Percentiles rank a stretch among this genome's conserved stretches.
Evolutionary conservation across 2,888 invertebrate species (phyloP).

Genomic region (Euzophera pinguis): DNA sequence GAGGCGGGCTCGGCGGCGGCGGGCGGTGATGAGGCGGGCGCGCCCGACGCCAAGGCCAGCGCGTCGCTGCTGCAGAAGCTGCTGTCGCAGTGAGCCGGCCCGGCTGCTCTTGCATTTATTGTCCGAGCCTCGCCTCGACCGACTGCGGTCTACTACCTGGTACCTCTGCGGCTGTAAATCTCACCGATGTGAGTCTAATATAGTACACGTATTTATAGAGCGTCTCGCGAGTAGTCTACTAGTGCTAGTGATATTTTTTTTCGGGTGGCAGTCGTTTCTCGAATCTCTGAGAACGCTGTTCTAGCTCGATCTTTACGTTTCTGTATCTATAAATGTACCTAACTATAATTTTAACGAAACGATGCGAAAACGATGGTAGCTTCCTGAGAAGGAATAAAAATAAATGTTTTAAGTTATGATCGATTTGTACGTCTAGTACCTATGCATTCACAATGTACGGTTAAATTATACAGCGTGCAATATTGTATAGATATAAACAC

Average conservation of each 20-base stretch:
- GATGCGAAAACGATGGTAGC: slow-evolving; percentile 59
- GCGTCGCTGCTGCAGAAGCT: slow-evolving; percentile 92
- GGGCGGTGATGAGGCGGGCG: slow-evolving; percentile 44
- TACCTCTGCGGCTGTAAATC: slow-evolving; percentile 72
- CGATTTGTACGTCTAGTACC: slow-evolving; percentile 57
- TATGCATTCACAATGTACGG: slow-evolving; percentile 61
- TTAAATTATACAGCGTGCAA: slow-evolving; percentile 74
- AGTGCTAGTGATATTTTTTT: slow-evolving; percentile 69
- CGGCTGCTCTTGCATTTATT: slow-evolving; percentile 54
- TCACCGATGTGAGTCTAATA: slow-evolving; percentile 58
- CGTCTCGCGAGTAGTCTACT: slow-evolving; percentile 59
- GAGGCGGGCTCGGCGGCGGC: slow-evolving; percentile 48
- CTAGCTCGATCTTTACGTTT: slow-evolving; percentile 46
- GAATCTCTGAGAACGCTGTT: slow-evolving; percentile 50
- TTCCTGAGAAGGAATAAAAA: slow-evolving; percentile 61
- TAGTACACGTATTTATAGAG: slow-evolving; percentile 66
- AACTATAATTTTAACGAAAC: slow-evolving; percentile 49
- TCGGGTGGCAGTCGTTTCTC: slow-evolving; percentile 29
- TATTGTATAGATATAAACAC: slow-evolving; percentile 75
- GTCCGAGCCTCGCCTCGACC: slow-evolving; percentile 43
- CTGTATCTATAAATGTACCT: slow-evolving; percentile 41
- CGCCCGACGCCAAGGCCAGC: slow-evolving; percentile 65
- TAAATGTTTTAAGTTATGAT: slow-evolving; percentile 54
- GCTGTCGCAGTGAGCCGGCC: slow-evolving; percentile 85
- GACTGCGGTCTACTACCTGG: slow-evolving; percentile 66